phyloP scores from a whole-genome alignment of 2,888 invertebrate species.

The Colletes collaris region DNA sequence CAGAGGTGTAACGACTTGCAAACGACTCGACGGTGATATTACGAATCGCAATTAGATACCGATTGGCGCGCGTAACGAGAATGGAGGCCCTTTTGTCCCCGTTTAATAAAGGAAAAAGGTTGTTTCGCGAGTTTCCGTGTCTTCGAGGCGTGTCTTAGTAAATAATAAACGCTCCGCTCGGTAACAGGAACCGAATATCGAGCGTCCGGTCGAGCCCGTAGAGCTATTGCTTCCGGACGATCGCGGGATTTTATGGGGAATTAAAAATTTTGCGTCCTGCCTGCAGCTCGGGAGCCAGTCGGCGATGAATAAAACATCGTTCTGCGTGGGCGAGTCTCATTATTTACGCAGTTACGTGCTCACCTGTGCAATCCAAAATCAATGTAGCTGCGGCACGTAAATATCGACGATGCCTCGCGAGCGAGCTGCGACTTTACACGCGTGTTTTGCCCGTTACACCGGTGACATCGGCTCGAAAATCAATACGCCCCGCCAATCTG shows the following conservation, averaged over 20 bases:
- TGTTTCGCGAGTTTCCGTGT: not conserved
- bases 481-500: slow-evolving; percentile 29
- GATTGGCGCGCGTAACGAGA: slow-evolving; percentile 5
- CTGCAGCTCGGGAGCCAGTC: slow-evolving; percentile 28
- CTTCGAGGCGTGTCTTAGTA: not conserved
- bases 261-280: slow-evolving; percentile 74
- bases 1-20: slow-evolving; percentile 7
- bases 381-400: slow-evolving; percentile 58
- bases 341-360: slow-evolving; percentile 66
- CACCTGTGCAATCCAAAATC: slow-evolving; percentile 64
- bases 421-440: slow-evolving; percentile 29
- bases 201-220: slow-evolving; percentile 15
- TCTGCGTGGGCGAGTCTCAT: slow-evolving; percentile 66
- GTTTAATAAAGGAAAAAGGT: not conserved
- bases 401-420: slow-evolving; percentile 51
- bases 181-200: slow-evolving; percentile 23
- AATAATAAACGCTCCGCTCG: slow-evolving; percentile 21
- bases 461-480: slow-evolving; percentile 43
- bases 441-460: slow-evolving; percentile 31
- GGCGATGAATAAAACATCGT: slow-evolving; percentile 78
- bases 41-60: slow-evolving; percentile 16
- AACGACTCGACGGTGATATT: slow-evolving; percentile 27
- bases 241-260: slow-evolving; percentile 74
- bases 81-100: not conserved
- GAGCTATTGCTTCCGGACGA: slow-evolving; percentile 64